Conservation (phyloP, 2,113 vertebrate species). For the Pygoscelis antarcticus region DNA sequence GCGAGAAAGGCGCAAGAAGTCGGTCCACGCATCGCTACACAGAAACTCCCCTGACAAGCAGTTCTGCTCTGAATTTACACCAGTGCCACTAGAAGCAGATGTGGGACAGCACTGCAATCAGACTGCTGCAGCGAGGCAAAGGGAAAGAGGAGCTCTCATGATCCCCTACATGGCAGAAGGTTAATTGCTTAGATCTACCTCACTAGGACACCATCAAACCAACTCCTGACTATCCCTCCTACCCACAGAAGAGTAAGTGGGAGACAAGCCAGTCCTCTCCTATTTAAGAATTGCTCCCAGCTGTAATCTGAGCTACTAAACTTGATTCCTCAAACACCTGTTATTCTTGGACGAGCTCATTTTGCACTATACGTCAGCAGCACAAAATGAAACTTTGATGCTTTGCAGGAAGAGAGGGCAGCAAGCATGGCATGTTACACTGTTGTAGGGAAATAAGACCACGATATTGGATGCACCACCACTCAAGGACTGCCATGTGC, state of each 20-base stretch:
- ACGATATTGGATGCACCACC: not conserved
- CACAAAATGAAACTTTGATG: slow-evolving; percentile 59
- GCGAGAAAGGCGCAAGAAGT: not conserved
- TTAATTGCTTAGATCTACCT: not conserved
- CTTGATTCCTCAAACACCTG: slow-evolving; percentile 65
- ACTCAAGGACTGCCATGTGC: not conserved
- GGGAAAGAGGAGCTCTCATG: not conserved
- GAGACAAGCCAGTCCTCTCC: slow-evolving; percentile 56
- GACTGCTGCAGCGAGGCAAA: not conserved
- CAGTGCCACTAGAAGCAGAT: not conserved
- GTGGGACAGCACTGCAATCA: not conserved
- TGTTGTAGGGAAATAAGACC: not conserved
- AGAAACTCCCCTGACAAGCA: not conserved
- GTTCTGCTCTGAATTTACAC: slow-evolving; percentile 11
- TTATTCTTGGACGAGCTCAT: slow-evolving; percentile 61
- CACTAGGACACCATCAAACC: not conserved
- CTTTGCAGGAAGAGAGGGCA: slow-evolving; percentile 56
- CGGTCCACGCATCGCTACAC: not conserved
- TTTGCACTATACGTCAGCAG: slow-evolving; percentile 54
- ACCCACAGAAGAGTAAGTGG: slow-evolving; percentile 41
- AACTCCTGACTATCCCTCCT: not conserved
- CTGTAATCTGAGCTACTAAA: slow-evolving; percentile 56
- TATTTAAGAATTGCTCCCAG: slow-evolving; percentile 64
- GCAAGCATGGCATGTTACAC: not conserved
- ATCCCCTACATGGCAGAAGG: not conserved